Evolutionary conservation across 2,113 vertebrate genomes (phyloP).

Genomic region (Tangachromis dhanisi): DNA sequence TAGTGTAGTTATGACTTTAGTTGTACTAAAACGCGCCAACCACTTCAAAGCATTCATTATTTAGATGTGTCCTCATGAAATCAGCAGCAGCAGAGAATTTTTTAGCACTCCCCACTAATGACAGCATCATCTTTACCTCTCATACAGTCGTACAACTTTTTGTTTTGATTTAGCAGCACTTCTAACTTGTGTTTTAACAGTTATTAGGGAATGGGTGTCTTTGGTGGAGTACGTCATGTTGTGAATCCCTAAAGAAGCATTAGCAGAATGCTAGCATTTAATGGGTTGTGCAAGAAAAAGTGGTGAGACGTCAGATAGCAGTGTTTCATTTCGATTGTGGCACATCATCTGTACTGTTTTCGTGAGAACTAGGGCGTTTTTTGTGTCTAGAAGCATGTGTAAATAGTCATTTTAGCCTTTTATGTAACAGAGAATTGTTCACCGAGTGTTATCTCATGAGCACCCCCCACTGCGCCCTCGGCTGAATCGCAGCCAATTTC

Average conservation of each 20-base stretch:
- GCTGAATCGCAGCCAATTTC: neutral
- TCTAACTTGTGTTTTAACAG: neutral
- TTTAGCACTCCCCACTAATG: fast-evolving
- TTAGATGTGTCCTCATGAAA: neutral
- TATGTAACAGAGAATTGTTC: neutral
- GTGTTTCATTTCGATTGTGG: neutral
- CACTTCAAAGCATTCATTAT: neutral
- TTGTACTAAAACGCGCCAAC: neutral
- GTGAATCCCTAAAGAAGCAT: neutral
- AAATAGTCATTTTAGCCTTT: neutral
- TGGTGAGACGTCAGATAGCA: neutral
- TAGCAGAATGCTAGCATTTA: neutral
- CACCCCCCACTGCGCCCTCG: neutral
- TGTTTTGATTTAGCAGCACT: neutral
- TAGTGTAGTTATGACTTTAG: neutral
- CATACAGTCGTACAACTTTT: neutral
- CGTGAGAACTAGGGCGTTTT: neutral
- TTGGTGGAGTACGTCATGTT: neutral
- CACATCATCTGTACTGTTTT: neutral
- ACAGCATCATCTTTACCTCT: neutral
- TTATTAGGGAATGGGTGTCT: neutral
- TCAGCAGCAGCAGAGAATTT: neutral
- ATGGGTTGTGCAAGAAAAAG: neutral
- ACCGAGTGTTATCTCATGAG: neutral
- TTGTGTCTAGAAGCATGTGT: neutral